Evolutionary conservation across 2,113 vertebrate species (phyloP), one percentile per base, ranked within the genome.

Genomic region (Podarcis raffonei): DNA sequence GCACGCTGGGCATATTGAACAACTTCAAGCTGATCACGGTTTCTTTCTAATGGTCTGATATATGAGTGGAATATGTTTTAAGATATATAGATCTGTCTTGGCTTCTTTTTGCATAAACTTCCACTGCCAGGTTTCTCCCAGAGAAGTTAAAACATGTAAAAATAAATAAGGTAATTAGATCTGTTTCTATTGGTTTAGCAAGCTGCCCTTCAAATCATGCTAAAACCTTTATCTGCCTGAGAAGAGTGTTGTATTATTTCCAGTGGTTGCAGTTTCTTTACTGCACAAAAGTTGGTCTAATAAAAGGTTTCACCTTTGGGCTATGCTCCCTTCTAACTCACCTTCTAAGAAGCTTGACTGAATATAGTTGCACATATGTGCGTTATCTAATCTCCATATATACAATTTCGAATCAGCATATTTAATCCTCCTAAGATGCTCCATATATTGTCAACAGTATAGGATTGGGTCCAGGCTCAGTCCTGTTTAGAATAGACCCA

Each of bases 11-110:
- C 7, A 25, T 65, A 80, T 82, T 81, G 76, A 88, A 88, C 66
- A 88, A 42, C 80, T 71, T 71, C 42, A 53, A 53, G 16, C 82
- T 76, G 57, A 30, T 88, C 35, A 88, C 16, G 42, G 32, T 65
- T 87, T 83, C 62, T 65, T 87, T 83, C 62, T 76, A 48, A 75
- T 82, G 13, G 32, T 42, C 25, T 62, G 48, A 82, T 42, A 66
- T 76, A 88, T 35, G 37, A 76, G 71, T 75, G 37, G 18, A 76
- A 66, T 12, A 66, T 83, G 66, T 83, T 88, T 81, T 68, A 76
- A 48, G 71, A 76, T 75, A 65, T 75, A 32, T 57, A 83, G 37
- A 23, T 76, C 37, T 42, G 35, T 82, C 71, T 76, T 75, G 72
- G 35, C 30, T 42, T 81, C 62, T 75, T 88, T 66, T 88, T 71